phyloP scores from a whole-genome alignment of 2,113 vertebrate species.

The Rhombomys opimus region DNA sequence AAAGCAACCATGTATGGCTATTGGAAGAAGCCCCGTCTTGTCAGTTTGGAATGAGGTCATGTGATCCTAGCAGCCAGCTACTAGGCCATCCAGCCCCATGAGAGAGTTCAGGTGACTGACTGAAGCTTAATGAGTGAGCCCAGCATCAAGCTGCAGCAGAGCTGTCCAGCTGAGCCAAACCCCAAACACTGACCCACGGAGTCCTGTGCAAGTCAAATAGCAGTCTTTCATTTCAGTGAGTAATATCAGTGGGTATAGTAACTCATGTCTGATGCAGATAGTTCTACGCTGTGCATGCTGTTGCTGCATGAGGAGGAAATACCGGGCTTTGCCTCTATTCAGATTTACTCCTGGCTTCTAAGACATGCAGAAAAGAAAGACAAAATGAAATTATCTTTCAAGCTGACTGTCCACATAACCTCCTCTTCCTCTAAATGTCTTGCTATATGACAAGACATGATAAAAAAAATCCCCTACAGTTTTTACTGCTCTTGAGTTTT shows the following conservation, averaged over 20 bases:
- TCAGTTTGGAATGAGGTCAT: not conserved
- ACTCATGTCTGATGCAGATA: not conserved
- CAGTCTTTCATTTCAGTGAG: not conserved
- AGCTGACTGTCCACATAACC: not conserved
- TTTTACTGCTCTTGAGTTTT: not conserved
- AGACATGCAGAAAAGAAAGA: not conserved
- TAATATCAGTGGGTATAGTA: not conserved
- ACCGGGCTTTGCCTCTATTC: not conserved
- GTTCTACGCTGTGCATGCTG: not conserved
- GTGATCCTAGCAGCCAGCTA: not conserved
- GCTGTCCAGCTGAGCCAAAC: not conserved
- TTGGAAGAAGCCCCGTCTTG: not conserved
- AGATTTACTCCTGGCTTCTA: not conserved
- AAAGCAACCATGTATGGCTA: not conserved
- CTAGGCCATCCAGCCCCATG: not conserved
- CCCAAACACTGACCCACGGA: not conserved
- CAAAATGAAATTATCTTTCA: not conserved
- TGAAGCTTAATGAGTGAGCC: not conserved
- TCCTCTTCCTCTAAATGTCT: no score
- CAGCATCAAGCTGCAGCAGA: not conserved
- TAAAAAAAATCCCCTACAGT: not conserved
- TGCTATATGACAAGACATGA: not conserved
- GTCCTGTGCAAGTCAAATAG: not conserved
- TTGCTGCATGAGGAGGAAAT: not conserved
- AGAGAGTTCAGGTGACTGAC: not conserved